phyloP scores from a whole-genome alignment of 1,140 invertebrate genomes.

The Elysia chlorotica region DNA sequence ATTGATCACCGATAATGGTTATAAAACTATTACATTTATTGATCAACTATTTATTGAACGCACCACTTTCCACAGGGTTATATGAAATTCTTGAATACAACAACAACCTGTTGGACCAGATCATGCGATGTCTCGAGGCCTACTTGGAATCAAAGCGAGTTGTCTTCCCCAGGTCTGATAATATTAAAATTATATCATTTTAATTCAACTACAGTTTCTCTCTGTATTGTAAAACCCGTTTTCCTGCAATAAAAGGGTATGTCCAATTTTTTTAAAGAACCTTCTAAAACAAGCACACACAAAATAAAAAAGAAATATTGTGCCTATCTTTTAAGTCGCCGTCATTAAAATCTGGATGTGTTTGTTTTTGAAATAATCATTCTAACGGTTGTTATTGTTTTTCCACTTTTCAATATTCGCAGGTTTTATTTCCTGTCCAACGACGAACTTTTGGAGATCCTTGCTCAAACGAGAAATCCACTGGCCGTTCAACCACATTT shows the following conservation, averaged over 20 bases:
- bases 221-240: no score
- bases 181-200: not conserved
- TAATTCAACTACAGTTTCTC: no score
- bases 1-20: no score
- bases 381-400: not conserved
- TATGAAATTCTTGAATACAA: conserved; percentile 63
- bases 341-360: not conserved
- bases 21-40: no score
- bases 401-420: conserved; percentile 3
- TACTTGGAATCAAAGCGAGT: conserved; percentile 63
- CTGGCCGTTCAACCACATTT: conserved; percentile 86
- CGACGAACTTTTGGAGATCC: conserved; percentile 63
- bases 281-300: no score
- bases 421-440: conserved; percentile 64
- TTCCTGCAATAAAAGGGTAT: no score
- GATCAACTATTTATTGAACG: no score
- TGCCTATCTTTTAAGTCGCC: no score
- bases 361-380: not conserved
- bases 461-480: conserved; percentile 77
- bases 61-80: conserved; percentile 37
- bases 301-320: no score
- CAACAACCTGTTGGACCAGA: conserved; percentile 62
- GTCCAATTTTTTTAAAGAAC: no score
- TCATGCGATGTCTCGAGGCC: conserved; percentile 62
- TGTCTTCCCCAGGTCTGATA: conserved; percentile 49